These are phyloP conservation scores for Protobothrops mucrosquamatus DNA, from an alignment of 2,113 vertebrate genomes.

Conservation along the genomic window DNA sequence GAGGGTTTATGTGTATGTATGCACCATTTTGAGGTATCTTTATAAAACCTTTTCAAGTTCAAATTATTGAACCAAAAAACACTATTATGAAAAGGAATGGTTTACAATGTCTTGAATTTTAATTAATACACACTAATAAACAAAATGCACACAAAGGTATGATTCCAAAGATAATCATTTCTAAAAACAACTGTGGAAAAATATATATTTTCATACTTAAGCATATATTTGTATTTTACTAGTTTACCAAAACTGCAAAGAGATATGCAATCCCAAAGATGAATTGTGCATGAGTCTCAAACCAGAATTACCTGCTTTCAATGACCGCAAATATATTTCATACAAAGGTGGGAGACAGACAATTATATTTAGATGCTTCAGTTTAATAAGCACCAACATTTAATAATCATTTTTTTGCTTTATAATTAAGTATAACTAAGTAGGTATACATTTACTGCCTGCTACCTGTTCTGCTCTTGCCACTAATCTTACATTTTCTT, in stretches of 20 bases:
- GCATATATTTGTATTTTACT: background rate
- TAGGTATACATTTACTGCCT: constrained; percentile 36
- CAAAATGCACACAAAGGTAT: background rate
- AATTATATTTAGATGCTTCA: constrained; percentile 44
- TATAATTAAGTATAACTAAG: constrained; percentile 2
- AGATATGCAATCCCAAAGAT: background rate
- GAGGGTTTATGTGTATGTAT: background rate
- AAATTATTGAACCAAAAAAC: constrained; percentile 22
- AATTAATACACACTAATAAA: background rate
- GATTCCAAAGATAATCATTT: constrained; percentile 45
- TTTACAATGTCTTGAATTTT: constrained; percentile 23
- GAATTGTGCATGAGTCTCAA: constrained; percentile 44
- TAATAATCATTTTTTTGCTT: background rate
- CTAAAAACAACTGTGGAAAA: constrained; percentile 28
- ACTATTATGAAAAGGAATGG: constrained; percentile 17
- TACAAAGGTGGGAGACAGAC: constrained; percentile 49
- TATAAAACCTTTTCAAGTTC: constrained; percentile 1
- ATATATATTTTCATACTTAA: constrained; percentile 25
- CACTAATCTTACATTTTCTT: background rate
- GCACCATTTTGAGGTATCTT: background rate
- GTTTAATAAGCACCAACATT: constrained; percentile 21
- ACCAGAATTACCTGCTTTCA: constrained; percentile 28
- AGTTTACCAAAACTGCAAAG: background rate
- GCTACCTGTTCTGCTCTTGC: background rate
- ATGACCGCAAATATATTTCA: constrained; percentile 47